Conservation (phyloP, 1,140 invertebrate species). For the Limonius californicus region DNA sequence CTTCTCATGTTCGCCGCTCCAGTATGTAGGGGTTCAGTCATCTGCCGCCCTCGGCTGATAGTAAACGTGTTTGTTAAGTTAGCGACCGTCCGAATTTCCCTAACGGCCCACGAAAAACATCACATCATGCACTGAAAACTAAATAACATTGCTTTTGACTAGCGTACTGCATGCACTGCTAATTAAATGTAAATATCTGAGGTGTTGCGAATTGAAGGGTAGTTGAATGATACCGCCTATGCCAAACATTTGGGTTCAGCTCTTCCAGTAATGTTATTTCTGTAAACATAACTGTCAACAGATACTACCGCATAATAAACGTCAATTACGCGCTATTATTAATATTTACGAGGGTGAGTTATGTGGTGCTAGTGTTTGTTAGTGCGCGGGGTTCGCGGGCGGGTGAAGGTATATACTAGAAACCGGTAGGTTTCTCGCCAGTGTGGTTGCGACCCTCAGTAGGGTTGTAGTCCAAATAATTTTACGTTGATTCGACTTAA, state of each 20-base stretch:
- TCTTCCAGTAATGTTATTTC: too few relatives aligned
- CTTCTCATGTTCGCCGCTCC: constrained; percentile 14
- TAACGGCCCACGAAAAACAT: too few relatives aligned
- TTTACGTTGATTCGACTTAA: background rate
- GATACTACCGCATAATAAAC: constrained; percentile 13
- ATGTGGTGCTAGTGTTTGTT: constrained; percentile 16
- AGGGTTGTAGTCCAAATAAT: background rate
- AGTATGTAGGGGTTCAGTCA: constrained; percentile 22
- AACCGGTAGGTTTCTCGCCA: constrained; percentile 6
- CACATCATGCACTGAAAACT: too few relatives aligned
- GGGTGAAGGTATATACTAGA: constrained; percentile 9
- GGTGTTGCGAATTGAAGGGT: too few relatives aligned
- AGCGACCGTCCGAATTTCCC: too few relatives aligned
- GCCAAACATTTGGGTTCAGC: too few relatives aligned
- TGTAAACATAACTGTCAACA: too few relatives aligned
- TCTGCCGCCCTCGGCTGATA: constrained; percentile 16
- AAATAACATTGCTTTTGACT: too few relatives aligned
- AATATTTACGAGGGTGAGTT: constrained; percentile 18
- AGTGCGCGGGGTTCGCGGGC: constrained; percentile 6
- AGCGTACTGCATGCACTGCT: too few relatives aligned
- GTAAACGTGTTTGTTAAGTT: background rate
- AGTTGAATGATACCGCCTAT: too few relatives aligned
- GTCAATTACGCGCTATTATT: constrained; percentile 20
- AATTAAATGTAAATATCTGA: too few relatives aligned
- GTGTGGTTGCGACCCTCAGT: constrained; percentile 6